These are phyloP conservation scores for Cantharis flavilabris DNA, from an alignment of 2,888 invertebrate genomes.

Conservation along the genomic window DNA sequence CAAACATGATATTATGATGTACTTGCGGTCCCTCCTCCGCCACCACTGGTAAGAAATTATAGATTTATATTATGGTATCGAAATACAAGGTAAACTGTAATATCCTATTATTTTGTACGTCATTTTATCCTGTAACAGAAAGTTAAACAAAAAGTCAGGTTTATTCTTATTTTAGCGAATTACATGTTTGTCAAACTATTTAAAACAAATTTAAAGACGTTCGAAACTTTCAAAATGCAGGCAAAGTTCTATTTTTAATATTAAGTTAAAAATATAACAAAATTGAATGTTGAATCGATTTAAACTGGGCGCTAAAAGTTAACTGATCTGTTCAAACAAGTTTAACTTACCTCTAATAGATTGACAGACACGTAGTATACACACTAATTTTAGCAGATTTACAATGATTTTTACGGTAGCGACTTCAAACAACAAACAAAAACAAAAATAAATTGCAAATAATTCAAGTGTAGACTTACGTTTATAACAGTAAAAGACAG, in stretches of 20 bases:
- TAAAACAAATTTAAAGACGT: not conserved
- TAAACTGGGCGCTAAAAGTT: not conserved
- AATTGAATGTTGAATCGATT: not conserved
- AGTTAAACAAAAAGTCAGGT: too few species aligned
- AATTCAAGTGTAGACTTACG: too few species aligned
- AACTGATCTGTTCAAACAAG: not conserved
- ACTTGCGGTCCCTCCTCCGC: not conserved
- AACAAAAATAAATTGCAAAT: too few species aligned
- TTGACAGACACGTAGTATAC: not conserved
- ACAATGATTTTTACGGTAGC: too few species aligned
- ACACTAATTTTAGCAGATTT: not conserved
- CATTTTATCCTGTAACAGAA: too few species aligned
- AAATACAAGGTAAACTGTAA: too few species aligned
- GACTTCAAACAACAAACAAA: too few species aligned
- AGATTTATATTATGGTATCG: too few species aligned
- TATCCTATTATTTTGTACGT: too few species aligned
- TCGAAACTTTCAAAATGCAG: not conserved
- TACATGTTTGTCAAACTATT: not conserved
- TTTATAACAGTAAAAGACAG: too few species aligned
- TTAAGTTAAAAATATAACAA: not conserved
- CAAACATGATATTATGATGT: not conserved
- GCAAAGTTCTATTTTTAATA: not conserved
- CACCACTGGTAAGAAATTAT: too few species aligned
- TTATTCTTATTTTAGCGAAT: too few species aligned
- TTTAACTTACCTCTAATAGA: not conserved